Percentiles rank a stretch among this genome's conserved stretches.
Evolutionary conservation across 2,113 vertebrate genomes (phyloP).

Genomic region (Gallinago paraguaiae): DNA sequence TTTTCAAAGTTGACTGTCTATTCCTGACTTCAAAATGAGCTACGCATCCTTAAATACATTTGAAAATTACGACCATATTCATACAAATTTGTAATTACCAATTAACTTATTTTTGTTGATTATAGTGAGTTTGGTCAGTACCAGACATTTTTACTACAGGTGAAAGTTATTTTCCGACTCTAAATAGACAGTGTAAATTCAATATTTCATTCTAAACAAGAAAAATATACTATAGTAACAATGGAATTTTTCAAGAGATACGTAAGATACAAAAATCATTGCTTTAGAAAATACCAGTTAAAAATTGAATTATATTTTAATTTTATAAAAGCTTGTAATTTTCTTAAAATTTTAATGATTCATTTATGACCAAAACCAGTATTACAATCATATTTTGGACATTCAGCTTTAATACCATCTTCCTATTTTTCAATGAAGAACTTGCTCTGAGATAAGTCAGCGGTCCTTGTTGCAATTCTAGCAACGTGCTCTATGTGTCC

Average conservation of each 20-base stretch:
- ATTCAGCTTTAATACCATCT: not conserved
- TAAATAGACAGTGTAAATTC: not conserved
- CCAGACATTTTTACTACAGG: not conserved
- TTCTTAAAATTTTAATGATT: not conserved
- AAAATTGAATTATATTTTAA: not conserved
- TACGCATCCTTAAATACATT: not conserved
- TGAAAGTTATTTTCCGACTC: not conserved
- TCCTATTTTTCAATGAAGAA: slow-evolving; percentile 79
- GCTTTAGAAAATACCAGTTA: not conserved
- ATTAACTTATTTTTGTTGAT: not conserved
- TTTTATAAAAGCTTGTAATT: not conserved
- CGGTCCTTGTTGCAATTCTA: slow-evolving; percentile 80
- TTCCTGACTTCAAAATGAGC: not conserved
- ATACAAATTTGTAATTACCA: not conserved
- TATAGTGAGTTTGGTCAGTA: not conserved
- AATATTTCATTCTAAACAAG: not conserved
- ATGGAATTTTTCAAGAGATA: not conserved
- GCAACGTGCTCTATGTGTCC: slow-evolving; percentile 67
- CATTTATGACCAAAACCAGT: not conserved
- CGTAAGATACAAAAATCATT: not conserved
- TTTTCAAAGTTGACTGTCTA: not conserved
- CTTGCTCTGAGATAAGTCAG: slow-evolving; percentile 81
- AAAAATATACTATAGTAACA: not conserved
- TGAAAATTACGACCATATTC: not conserved
- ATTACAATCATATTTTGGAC: slow-evolving; percentile 7